phyloP scores from a whole-genome alignment of 1,140 invertebrate genomes.

The Acyrthosiphon pisum region DNA sequence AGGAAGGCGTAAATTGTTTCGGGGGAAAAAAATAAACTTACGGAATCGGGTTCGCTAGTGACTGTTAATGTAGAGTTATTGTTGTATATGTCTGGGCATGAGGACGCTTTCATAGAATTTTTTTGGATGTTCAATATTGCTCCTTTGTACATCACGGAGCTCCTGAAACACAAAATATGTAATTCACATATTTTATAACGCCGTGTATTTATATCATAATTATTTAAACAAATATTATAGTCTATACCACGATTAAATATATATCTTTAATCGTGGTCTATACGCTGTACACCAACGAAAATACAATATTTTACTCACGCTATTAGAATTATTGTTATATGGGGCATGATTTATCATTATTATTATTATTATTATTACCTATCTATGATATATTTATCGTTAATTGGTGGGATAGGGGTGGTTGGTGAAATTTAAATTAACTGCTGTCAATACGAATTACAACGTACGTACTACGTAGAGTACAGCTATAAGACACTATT shows the following conservation, averaged over 20 bases:
- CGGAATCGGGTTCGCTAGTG: slow-evolving; percentile 73
- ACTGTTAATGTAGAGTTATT: slow-evolving; percentile 90
- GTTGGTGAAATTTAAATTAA: neutral
- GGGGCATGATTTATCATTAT: no score
- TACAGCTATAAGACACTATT: no score
- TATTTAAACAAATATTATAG: neutral
- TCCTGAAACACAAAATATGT: slow-evolving; percentile 62
- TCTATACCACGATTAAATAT: no score
- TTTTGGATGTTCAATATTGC: slow-evolving; percentile 86
- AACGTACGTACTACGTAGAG: neutral
- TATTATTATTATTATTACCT: no score
- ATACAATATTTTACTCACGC: no score
- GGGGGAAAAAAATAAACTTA: slow-evolving; percentile 57
- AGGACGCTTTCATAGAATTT: slow-evolving; percentile 80
- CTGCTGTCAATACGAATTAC: no score
- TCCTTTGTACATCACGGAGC: slow-evolving; percentile 82
- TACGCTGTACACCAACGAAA: neutral
- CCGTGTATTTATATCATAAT: neutral
- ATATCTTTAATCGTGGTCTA: no score
- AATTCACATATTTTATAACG: neutral
- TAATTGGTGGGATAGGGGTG: neutral
- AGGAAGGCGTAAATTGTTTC: neutral
- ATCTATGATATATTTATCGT: neutral
- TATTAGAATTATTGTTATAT: no score
- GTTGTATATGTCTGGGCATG: slow-evolving; percentile 85